Base-by-base conservation (phyloP, 1,140 invertebrate species). In the Episyrphus balteatus region DNA sequence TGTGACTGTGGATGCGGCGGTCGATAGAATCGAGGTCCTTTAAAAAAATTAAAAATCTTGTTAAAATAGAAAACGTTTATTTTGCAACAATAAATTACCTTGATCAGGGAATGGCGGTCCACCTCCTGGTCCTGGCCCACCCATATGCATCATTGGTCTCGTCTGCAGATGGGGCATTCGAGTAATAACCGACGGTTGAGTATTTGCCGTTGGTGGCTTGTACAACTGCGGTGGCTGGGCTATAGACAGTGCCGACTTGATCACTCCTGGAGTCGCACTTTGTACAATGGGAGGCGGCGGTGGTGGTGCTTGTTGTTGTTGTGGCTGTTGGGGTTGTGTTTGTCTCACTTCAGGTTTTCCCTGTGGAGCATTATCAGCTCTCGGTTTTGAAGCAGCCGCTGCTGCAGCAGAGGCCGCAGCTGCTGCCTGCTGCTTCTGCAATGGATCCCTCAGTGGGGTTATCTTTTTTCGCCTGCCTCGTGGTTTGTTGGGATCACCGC, bases 121-220 rank as follows among this genome's bases (percentile, higher is more conserved):
- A 26, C 21, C 21, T 26, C 21, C 21, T 26, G 21, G 21, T 3
- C 21, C 21, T 26, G 21, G 21, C 3, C 21, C 21, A 5, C 21
- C 21, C 21, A 26, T 26, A 26, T 26, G 21, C 21, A 26, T 26
- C 21, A 26, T 26, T 9, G 57, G 66, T 1, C 67, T 59, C 0
- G 75, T 68, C 33, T 76, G 72, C 1, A 73, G 68, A 42, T 80
- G 76, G 33, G 78, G 64, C 74, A 82, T 80, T 38, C 78, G 70
- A 2, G 77, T 81, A 14, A 81, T 80, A 1, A 80, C 77, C 17
- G 78, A 79, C 21, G 78, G 74, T 42, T 73, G 73, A 41, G 70
- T 59, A 42, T 55, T 55, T 54, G 52, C 1, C 55, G 60, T 53
- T 66, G 52, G 51, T 26, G 63, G 58, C 61, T 71, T 51, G 46